phyloP scores from a whole-genome alignment of 2,113 vertebrate species.

The Callipepla squamata region DNA sequence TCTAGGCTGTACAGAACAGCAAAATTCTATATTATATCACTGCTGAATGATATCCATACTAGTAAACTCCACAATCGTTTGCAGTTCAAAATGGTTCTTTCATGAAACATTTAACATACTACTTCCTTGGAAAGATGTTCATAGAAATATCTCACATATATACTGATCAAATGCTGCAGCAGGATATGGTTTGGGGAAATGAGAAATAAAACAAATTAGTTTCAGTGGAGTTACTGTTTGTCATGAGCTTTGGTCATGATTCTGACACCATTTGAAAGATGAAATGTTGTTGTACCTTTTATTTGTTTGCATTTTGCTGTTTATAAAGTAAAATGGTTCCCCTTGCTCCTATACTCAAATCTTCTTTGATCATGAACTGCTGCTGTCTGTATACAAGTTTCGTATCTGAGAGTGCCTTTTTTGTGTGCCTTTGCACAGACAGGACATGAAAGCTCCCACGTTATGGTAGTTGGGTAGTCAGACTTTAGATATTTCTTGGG shows the following conservation, averaged over 20 bases:
- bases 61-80: neutral
- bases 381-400: no score
- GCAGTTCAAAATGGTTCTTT: neutral
- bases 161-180: neutral
- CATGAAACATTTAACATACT: neutral
- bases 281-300: neutral
- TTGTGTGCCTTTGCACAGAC: neutral
- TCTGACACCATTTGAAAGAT: neutral
- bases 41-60: neutral
- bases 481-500: neutral
- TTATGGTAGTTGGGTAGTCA: neutral
- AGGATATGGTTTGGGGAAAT: neutral
- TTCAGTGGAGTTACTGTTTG: neutral
- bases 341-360: neutral
- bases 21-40: neutral
- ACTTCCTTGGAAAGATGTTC: neutral
- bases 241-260: neutral
- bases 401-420: neutral
- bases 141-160: fast-evolving
- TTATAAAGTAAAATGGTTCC: neutral
- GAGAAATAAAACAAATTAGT: neutral
- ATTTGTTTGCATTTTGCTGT: neutral
- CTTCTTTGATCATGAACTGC: neutral
- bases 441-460: neutral
- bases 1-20: neutral